A percentile compares a stretch with the other conserved stretches of the same genome.
phyloP scores from a whole-genome alignment of 1,140 invertebrate genomes.

The Muscidifurax raptorellus region DNA sequence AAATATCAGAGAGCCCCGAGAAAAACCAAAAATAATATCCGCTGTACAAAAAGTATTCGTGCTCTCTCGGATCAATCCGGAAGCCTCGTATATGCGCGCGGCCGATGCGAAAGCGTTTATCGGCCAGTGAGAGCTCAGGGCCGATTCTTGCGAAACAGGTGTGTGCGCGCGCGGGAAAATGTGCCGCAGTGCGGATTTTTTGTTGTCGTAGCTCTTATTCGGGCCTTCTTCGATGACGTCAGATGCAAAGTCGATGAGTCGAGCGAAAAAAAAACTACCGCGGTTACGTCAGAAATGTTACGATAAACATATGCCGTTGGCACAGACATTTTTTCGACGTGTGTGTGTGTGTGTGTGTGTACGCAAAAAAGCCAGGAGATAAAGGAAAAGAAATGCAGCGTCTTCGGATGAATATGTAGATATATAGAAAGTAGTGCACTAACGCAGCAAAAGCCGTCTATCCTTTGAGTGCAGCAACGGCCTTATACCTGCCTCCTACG shows the following conservation, averaged over 20 bases:
- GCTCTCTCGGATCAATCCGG: background rate
- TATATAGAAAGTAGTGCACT: too few species aligned
- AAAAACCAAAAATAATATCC: conserved; percentile 2
- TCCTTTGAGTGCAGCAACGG: too few species aligned
- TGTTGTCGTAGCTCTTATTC: background rate
- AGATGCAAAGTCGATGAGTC: background rate
- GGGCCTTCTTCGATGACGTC: background rate
- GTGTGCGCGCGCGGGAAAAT: background rate
- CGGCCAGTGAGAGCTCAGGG: background rate
- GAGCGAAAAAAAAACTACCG: background rate
- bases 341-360: background rate
- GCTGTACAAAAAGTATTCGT: background rate
- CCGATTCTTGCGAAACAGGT: background rate
- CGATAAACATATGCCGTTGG: background rate
- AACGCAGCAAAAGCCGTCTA: background rate
- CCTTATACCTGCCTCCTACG: too few species aligned
- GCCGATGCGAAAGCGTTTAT: background rate
- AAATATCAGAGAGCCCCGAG: background rate
- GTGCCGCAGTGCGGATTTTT: conserved; percentile 13
- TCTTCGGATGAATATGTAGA: too few species aligned
- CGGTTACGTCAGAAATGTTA: too few species aligned
- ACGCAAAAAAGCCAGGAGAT: background rate
- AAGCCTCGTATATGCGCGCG: background rate
- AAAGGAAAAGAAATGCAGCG: too few species aligned
- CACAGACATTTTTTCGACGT: background rate